Percentiles rank a stretch among this genome's conserved stretches.
Evolutionary conservation across 2,888 invertebrate species (phyloP).

Genomic region (Biston betularia): DNA sequence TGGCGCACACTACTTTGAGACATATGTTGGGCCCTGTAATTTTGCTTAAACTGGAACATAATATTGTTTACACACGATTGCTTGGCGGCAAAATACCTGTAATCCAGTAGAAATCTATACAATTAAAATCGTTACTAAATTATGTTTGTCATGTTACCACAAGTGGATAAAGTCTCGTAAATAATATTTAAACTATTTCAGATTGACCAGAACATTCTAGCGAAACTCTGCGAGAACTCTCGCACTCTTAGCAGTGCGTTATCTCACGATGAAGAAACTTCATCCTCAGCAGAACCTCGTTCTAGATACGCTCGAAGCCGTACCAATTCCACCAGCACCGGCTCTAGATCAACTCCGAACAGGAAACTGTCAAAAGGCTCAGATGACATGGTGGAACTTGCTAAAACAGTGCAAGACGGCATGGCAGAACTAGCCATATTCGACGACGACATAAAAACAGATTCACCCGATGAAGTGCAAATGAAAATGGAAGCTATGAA

Average conservation of each 20-base stretch:
- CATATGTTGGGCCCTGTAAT: no score
- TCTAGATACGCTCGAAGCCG: conserved; percentile 68
- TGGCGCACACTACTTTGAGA: no score
- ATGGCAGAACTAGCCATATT: conserved; percentile 80
- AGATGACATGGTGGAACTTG: conserved; percentile 80
- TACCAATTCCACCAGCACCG: conserved; percentile 65
- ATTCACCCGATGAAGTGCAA: conserved; percentile 66
- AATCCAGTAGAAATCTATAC: no score
- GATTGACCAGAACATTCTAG: conserved; percentile 68
- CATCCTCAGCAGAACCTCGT: conserved; percentile 71
- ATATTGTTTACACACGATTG: no score
- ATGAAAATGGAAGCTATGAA: conserved; percentile 75
- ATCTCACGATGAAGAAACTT: conserved; percentile 76
- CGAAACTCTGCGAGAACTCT: conserved; percentile 73
- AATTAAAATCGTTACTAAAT: no score
- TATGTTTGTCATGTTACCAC: no score
- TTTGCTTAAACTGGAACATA: no score
- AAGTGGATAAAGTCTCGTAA: background rate
- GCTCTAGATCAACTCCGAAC: conserved; percentile 67
- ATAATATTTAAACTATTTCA: conserved; percentile 49
- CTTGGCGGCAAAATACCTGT: no score
- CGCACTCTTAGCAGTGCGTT: conserved; percentile 73
- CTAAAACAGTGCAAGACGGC: conserved; percentile 85
- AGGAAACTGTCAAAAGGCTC: conserved; percentile 64
- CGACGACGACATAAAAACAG: conserved; percentile 63